phyloP scores from a whole-genome alignment of 2,113 vertebrate species.

The Cyprinodon tularosa region DNA sequence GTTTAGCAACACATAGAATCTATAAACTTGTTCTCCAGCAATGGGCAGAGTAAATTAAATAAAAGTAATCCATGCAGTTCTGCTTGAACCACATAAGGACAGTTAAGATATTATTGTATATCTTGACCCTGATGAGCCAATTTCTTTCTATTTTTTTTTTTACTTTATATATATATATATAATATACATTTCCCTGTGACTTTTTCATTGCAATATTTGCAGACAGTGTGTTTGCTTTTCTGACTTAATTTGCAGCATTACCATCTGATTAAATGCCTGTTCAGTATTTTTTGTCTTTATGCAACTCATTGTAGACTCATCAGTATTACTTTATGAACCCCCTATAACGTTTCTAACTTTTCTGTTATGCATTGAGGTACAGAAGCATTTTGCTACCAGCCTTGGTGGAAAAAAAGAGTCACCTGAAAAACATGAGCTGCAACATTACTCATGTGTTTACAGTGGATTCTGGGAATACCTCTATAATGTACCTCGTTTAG shows the following conservation, averaged over 20 bases:
- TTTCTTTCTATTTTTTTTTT: neutral
- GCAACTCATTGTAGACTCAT: neutral
- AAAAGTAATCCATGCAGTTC: neutral
- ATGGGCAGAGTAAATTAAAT: constrained; percentile 13
- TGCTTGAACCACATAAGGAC: constrained; percentile 11
- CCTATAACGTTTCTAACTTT: neutral
- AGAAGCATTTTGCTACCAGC: constrained; percentile 13
- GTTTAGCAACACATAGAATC: neutral
- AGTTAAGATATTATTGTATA: neutral
- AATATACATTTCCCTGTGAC: neutral
- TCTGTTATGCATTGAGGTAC: neutral
- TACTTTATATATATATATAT: neutral
- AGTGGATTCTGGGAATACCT: neutral
- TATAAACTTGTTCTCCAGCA: constrained; percentile 18
- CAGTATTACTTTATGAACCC: neutral
- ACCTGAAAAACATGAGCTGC: constrained; percentile 3
- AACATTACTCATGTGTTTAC: constrained; percentile 14
- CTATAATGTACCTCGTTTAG: constrained; percentile 18
- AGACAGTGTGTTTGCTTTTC: neutral
- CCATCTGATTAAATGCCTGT: constrained; percentile 8
- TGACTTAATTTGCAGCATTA: constrained; percentile 5
- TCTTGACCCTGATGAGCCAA: neutral
- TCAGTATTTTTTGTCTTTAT: constrained; percentile 35
- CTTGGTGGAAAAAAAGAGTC: neutral
- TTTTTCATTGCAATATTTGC: constrained; percentile 6